Evolutionary conservation across 2,797 vertebrate genomes (phyloP).

Genomic region (Linurgus olivaceus): DNA sequence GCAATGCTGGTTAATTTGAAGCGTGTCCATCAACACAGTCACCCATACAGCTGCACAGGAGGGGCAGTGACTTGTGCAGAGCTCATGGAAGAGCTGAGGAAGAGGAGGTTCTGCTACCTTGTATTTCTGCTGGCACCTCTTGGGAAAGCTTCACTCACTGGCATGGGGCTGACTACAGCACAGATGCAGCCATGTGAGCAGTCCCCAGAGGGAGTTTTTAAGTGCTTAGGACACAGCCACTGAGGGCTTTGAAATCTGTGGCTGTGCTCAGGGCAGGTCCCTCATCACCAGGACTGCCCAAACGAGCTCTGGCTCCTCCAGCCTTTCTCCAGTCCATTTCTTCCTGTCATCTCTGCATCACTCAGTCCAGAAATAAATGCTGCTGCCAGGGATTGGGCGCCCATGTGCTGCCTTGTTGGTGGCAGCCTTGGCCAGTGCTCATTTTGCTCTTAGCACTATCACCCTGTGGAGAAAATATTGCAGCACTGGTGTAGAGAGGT

Average conservation of each 20-base stretch:
- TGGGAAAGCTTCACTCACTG: neutral
- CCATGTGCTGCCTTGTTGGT: neutral
- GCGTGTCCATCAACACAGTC: neutral
- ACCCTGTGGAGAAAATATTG: neutral
- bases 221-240: neutral
- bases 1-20: neutral
- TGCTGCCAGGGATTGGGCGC: neutral
- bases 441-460: neutral
- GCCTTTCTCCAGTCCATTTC: slow-evolving; percentile 9
- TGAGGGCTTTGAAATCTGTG: neutral
- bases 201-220: neutral
- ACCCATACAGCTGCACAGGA: neutral
- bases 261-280: neutral
- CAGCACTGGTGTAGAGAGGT: neutral
- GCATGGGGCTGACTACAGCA: rapidly evolving
- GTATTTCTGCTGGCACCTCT: neutral
- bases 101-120: neutral
- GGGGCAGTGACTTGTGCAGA: neutral
- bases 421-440: neutral
- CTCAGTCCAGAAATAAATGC: slow-evolving; percentile 4
- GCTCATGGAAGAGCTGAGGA: neutral
- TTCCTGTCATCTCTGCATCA: neutral
- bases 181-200: neutral
- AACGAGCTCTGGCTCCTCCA: neutral
- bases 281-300: rapidly evolving